Base-by-base conservation (phyloP, 2,888 invertebrate genomes). In the Eutolmus rufibarbis region DNA sequence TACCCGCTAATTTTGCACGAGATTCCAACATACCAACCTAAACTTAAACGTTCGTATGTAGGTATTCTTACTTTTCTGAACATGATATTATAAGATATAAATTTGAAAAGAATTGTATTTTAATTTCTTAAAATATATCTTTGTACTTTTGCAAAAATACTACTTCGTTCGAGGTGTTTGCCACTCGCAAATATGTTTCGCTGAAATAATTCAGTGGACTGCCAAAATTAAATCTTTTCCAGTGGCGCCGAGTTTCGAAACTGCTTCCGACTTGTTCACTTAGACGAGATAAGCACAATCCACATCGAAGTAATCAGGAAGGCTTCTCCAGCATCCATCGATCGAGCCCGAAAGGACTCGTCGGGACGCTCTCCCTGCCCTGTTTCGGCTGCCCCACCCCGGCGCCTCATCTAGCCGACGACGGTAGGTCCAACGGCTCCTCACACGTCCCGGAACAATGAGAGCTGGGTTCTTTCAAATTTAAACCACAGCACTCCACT, bases 251-350 rank as follows among this genome's bases (percentile, higher is more conserved):
- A 57, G 31, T 16, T 57, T 34, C 9, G 43, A 74, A 40, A 85
- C 7, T 16, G 16, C 46, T 74, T 43, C 43, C 46, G 46, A 43
- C 57, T 66, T 74, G 46, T 74, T 74, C 85, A 74, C 46, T 31
- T 74, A 74, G 31, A 23, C 46, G 28, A 74, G 85, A 85, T 85
- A 40, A 66, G 84, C 37, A 40, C 19, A 40, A 74, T 84, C 40
- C 85, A 46, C 31, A 74, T 74, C 40, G 46, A 5, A 74, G 74
- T 85, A 85, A 85, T 85, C 85, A 74, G 46, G 74, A 74, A 43
- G 19, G 74, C 43, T 74, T 85, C 85, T 43, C 19, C 28, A 85
- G 74, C 43, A 85, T 74, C 40, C 31, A 85, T 85, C 43, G 43
- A 74, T 43, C 74, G 40, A 46, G 16, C 46, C 74, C 31, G 43